A percentile compares a stretch with the other conserved stretches of the same genome.
Evolutionary conservation across 2,797 vertebrate species (phyloP).

Genomic region (Rhynchonycteris naso): DNA sequence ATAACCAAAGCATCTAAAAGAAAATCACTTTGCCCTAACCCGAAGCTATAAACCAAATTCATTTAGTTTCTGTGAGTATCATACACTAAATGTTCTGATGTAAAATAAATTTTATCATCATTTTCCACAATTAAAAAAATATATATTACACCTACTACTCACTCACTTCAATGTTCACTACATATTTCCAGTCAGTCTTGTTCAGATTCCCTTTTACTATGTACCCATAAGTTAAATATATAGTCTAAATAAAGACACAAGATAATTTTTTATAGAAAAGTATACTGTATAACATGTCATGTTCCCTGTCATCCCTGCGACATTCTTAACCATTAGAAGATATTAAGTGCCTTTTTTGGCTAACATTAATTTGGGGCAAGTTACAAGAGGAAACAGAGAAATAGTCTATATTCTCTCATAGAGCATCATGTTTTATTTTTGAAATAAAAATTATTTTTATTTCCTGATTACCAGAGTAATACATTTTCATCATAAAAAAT

Average conservation of each 20-base stretch:
- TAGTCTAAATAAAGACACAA: not conserved
- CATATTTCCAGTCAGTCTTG: not conserved
- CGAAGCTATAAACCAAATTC: not conserved
- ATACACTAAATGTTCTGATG: not conserved
- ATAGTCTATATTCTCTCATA: not conserved
- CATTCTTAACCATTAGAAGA: not conserved
- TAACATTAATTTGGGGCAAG: not conserved
- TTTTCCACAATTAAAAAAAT: not conserved
- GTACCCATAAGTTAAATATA: not conserved
- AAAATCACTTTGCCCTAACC: not conserved
- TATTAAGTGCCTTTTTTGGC: not conserved
- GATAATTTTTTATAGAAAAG: not conserved
- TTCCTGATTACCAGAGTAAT: not conserved
- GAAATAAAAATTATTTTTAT: constrained; percentile 23
- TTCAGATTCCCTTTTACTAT: not conserved
- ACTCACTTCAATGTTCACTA: not conserved
- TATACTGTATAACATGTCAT: not conserved
- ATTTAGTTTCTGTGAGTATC: not conserved
- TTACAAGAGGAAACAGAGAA: not conserved
- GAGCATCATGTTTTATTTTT: not conserved
- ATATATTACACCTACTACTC: not conserved
- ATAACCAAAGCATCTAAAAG: not conserved
- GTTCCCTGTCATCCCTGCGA: not conserved
- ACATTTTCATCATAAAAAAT: not conserved
- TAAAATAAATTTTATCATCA: not conserved